Percentiles rank a stretch among this genome's conserved stretches.
These are phyloP conservation scores for Sparus aurata DNA, from an alignment of 2,797 vertebrate genomes.

Conservation along the genomic window DNA sequence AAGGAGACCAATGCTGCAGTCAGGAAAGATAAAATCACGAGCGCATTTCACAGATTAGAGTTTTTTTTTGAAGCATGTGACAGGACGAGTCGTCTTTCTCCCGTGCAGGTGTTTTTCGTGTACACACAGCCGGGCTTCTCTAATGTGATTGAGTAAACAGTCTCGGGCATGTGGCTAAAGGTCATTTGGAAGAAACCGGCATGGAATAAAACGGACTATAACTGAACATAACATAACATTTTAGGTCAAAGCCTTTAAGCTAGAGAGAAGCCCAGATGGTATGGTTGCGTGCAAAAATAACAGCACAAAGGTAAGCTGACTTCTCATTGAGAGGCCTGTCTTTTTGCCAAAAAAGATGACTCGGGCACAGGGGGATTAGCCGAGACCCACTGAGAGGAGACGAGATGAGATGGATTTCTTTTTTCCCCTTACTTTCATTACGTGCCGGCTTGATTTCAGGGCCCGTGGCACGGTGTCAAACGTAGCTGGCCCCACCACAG, in stretches of 20 bases:
- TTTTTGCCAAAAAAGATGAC: slow-evolving; percentile 44
- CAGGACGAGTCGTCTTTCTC: slow-evolving; percentile 1
- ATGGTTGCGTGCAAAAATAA: slow-evolving; percentile 56
- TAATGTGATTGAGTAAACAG: slow-evolving; percentile 80
- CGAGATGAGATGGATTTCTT: slow-evolving; percentile 57
- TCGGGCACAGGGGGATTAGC: slow-evolving; percentile 49
- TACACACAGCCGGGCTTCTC: slow-evolving; percentile 61
- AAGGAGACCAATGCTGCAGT: slow-evolving; percentile 22
- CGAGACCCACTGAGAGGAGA: slow-evolving; percentile 42
- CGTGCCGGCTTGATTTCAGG: slow-evolving; percentile 56
- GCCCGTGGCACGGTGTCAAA: slow-evolving; percentile 60
- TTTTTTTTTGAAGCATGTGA: slow-evolving; percentile 29
- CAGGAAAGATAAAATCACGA: slow-evolving; percentile 26
- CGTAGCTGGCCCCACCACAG: slow-evolving; percentile 46
- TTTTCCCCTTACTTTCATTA: slow-evolving; percentile 51
- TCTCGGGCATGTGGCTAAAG: slow-evolving; percentile 63
- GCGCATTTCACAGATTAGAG: slow-evolving; percentile 33
- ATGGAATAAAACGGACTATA: slow-evolving; percentile 74
- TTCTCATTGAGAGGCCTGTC: slow-evolving; percentile 38
- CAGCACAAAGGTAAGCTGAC: slow-evolving; percentile 48
- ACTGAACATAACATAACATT: slow-evolving; percentile 64
- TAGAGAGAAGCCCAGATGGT: slow-evolving; percentile 53
- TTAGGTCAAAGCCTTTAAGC: slow-evolving; percentile 56
- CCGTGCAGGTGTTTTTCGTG: slow-evolving; percentile 68
- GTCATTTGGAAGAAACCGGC: slow-evolving; percentile 67